These are phyloP conservation scores for Drosophila tristis DNA, from an alignment of 1,140 invertebrate species.

Conservation along the genomic window DNA sequence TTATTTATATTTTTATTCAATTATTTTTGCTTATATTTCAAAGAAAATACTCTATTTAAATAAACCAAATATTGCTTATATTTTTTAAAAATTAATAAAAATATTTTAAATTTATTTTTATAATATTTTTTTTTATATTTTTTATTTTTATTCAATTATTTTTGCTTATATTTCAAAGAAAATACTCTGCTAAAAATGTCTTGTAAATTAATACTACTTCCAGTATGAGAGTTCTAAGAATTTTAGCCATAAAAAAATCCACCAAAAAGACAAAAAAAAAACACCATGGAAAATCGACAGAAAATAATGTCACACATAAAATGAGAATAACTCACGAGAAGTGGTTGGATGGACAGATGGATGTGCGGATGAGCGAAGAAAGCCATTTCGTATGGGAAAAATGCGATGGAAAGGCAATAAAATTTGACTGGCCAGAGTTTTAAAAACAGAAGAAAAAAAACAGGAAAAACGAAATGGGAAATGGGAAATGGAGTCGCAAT, in stretches of 20 bases:
- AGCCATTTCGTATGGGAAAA: conserved; percentile 29
- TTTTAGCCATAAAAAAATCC: conserved; percentile 27
- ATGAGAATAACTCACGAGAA: conserved; percentile 20
- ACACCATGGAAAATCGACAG: conserved; percentile 26
- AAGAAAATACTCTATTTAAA: too few relatives aligned
- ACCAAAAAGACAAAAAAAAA: not conserved
- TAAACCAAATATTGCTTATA: too few relatives aligned
- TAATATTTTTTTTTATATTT: too few relatives aligned
- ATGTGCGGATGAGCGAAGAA: not conserved
- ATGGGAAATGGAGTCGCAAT: not conserved
- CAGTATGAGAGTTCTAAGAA: not conserved
- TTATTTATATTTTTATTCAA: too few relatives aligned
- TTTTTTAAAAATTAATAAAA: too few relatives aligned
- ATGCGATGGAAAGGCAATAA: conserved; percentile 28
- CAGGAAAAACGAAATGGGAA: conserved; percentile 38
- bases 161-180: too few relatives aligned
- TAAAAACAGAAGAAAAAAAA: conserved; percentile 35
- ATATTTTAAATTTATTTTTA: too few relatives aligned
- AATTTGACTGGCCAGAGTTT: conserved; percentile 45
- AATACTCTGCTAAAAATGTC: too few relatives aligned
- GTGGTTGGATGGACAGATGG: not conserved
- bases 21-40: too few relatives aligned
- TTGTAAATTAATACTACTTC: too few relatives aligned
- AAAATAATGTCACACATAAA: conserved; percentile 26
- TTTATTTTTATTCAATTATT: too few relatives aligned